phyloP scores from a whole-genome alignment of 2,888 invertebrate species.

The Xylota segnis region DNA sequence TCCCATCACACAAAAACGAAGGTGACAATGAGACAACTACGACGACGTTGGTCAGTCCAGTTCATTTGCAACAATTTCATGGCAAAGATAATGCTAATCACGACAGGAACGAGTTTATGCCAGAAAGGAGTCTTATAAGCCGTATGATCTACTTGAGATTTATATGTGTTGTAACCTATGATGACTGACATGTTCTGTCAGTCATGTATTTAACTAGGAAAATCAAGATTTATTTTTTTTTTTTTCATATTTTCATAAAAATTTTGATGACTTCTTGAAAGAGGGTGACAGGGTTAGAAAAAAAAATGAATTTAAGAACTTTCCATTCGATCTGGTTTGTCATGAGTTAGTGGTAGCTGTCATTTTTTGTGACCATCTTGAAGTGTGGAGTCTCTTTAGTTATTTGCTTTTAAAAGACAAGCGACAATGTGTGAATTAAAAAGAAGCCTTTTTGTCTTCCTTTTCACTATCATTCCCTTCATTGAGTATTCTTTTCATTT shows the following conservation, averaged over 20 bases:
- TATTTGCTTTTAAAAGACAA: conserved; percentile 34
- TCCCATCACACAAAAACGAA: conserved; percentile 3
- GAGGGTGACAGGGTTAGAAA: conserved; percentile 38
- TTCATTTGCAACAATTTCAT: conserved; percentile 59
- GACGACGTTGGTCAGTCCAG: conserved; percentile 43
- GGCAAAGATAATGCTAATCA: conserved; percentile 63
- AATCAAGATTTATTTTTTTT: conserved; percentile 27
- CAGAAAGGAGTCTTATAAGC: conserved; percentile 23
- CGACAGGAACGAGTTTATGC: conserved; percentile 48
- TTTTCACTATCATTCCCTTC: conserved; percentile 11
- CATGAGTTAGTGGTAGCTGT: conserved; percentile 6
- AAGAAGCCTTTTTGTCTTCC: conserved; percentile 21
- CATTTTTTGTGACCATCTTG: conserved; percentile 23
- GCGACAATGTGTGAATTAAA: conserved; percentile 66
- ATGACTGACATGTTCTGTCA: conserved; percentile 63
- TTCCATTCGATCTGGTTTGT: conserved; percentile 64
- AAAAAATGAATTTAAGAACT: conserved; percentile 17
- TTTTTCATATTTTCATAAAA: conserved; percentile 40
- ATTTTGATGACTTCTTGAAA: conserved; percentile 44
- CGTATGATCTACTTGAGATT: conserved; percentile 51
- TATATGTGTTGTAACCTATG: conserved; percentile 47
- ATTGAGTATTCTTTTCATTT: conserved; percentile 58
- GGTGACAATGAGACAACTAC: conserved; percentile 58
- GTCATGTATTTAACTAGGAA: conserved; percentile 33
- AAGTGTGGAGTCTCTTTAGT: conserved; percentile 11